Percentiles rank a stretch among this genome's conserved stretches.
Conservation (phyloP, 2,888 invertebrate genomes). For the Elmis aenea region DNA sequence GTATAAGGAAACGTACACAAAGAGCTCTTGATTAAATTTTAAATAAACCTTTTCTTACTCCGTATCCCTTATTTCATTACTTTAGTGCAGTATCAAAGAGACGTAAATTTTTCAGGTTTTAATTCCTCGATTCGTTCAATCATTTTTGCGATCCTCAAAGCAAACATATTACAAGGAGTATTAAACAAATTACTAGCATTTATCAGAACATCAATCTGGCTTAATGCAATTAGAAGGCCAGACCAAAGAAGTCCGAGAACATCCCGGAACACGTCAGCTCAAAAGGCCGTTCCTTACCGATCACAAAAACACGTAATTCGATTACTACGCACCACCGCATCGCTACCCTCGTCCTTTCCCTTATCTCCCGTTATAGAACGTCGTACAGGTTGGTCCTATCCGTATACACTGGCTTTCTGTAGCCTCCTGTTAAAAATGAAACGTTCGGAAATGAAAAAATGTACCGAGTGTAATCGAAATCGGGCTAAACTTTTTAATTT, state of each 20-base stretch:
- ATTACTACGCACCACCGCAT: slow-evolving; percentile 29
- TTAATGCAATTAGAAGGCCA: slow-evolving; percentile 29
- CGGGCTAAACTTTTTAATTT: too few relatives aligned
- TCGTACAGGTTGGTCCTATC: slow-evolving; percentile 15
- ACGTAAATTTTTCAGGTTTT: too few relatives aligned
- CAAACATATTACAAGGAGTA: slow-evolving; percentile 14
- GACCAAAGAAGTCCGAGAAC: slow-evolving; percentile 26
- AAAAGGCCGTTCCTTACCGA: slow-evolving; percentile 28
- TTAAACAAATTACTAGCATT: slow-evolving; percentile 27
- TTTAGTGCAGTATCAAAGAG: too few relatives aligned
- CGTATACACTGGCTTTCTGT: too few relatives aligned
- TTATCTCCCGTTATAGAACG: slow-evolving; percentile 17
- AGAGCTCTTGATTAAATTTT: too few relatives aligned
- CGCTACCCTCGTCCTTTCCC: slow-evolving; percentile 16
- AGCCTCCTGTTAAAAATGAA: slow-evolving; percentile 15
- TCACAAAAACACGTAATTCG: slow-evolving; percentile 32
- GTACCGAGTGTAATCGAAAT: too few relatives aligned
- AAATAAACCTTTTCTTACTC: too few relatives aligned
- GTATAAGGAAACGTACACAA: too few relatives aligned
- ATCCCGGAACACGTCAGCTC: slow-evolving; percentile 25
- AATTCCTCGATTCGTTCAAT: too few relatives aligned
- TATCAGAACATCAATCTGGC: slow-evolving; percentile 29
- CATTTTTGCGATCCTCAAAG: too few relatives aligned
- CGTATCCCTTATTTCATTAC: too few relatives aligned
- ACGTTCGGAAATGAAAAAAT: slow-evolving; percentile 10